Percentiles rank a stretch among this genome's conserved stretches.
These are phyloP conservation scores for Chalcosyrphus nemorum DNA, from an alignment of 2,888 invertebrate species.

Conservation along the genomic window DNA sequence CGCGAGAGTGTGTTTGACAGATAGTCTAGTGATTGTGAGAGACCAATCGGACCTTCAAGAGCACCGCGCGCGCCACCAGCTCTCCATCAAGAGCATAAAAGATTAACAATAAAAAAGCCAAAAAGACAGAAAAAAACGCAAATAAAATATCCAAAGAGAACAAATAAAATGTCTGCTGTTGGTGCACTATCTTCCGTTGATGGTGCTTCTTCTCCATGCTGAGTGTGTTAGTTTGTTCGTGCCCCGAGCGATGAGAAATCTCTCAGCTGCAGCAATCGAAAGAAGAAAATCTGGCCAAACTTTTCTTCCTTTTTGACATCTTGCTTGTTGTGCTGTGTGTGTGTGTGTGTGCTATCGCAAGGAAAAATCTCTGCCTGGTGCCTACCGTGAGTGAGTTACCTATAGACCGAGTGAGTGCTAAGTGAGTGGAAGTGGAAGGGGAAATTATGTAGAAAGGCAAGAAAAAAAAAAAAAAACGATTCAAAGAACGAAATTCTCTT, in stretches of 20 bases:
- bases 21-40: slow-evolving; percentile 32
- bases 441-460: slow-evolving; percentile 56
- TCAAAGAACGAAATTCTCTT: slow-evolving; percentile 57
- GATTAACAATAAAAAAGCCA: slow-evolving; percentile 38
- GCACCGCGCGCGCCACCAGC: slow-evolving; percentile 43
- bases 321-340: background rate
- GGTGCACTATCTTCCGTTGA: slow-evolving; percentile 59
- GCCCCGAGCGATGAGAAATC: slow-evolving; percentile 22
- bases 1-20: slow-evolving; percentile 33
- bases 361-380: slow-evolving; percentile 61
- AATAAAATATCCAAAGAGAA: slow-evolving; percentile 20
- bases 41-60: slow-evolving; percentile 30
- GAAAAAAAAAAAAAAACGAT: slow-evolving; percentile 44
- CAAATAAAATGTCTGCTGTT: slow-evolving; percentile 55
- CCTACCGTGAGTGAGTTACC: slow-evolving; percentile 48
- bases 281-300: slow-evolving; percentile 23
- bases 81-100: slow-evolving; percentile 31
- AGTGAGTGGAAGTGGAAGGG: slow-evolving; percentile 59
- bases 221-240: slow-evolving; percentile 32
- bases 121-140: slow-evolving; percentile 12
- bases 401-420: slow-evolving; percentile 27
- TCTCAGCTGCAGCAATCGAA: background rate
- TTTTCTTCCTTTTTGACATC: slow-evolving; percentile 45
- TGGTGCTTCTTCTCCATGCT: slow-evolving; percentile 53
- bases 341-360: slow-evolving; percentile 56